Conservation (phyloP, 1,140 invertebrate genomes). For the Alviniconcha marisindica region DNA sequence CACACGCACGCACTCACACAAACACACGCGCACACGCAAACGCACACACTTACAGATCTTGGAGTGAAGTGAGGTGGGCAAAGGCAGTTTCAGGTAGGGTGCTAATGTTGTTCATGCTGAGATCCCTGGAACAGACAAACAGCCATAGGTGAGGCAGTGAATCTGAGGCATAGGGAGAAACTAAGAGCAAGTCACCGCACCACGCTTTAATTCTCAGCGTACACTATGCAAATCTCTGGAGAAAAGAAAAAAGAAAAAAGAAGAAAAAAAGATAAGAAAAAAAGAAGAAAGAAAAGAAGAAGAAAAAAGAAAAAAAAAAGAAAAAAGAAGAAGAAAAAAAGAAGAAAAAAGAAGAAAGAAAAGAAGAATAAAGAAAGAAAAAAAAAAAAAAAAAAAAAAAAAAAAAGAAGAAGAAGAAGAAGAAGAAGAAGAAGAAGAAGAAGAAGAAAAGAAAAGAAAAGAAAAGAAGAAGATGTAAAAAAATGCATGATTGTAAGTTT, state of each 20-base stretch:
- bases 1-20: constrained; percentile 1
- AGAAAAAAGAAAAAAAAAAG: not conserved
- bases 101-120: constrained; percentile 64
- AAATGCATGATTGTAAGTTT: not conserved
- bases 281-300: not conserved
- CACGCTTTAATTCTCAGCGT: not conserved
- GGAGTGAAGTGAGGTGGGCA: constrained; percentile 41
- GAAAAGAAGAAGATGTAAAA: not conserved
- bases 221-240: not conserved
- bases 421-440: not conserved
- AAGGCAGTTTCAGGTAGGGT: constrained; percentile 57
- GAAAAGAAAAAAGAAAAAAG: not conserved
- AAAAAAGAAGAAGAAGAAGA: not conserved
- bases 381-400: constrained; percentile 19
- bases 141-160: not conserved
- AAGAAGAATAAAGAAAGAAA: constrained; percentile 13
- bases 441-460: not conserved
- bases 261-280: not conserved
- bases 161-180: not conserved
- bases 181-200: not conserved
- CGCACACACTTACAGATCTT: constrained; percentile 57
- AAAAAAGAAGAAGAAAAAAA: not conserved
- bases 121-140: constrained; percentile 57
- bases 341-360: not conserved
- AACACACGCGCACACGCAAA: not conserved